Conservation (phyloP, 2,888 invertebrate species). For the Pachliopta kotzebuea region DNA sequence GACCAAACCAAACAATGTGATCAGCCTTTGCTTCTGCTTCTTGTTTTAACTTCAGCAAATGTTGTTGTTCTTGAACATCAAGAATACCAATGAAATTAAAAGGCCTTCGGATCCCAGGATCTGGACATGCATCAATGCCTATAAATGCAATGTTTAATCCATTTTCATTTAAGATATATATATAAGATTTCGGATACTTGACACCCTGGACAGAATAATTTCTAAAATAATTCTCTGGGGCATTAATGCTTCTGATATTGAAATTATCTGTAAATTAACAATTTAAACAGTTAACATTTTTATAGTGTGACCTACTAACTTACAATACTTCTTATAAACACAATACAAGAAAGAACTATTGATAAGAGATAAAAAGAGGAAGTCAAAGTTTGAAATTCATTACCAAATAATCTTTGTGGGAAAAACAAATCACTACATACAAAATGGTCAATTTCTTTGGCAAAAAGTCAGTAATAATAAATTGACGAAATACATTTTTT, state of each 20-base stretch:
- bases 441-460: no score
- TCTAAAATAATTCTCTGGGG: constrained; percentile 87
- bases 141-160: constrained; percentile 88
- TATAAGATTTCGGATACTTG: constrained; percentile 85
- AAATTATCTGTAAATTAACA: constrained; percentile 89
- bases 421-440: no score
- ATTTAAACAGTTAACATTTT: not conserved
- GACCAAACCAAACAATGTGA: constrained; percentile 86
- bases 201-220: constrained; percentile 90
- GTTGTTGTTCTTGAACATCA: constrained; percentile 78
- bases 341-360: not conserved
- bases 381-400: no score
- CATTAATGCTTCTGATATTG: constrained; percentile 85
- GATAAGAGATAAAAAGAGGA: not conserved
- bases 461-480: no score
- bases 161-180: constrained; percentile 78
- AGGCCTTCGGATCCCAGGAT: constrained; percentile 92
- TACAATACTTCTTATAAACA: not conserved
- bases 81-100: constrained; percentile 94
- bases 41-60: constrained; percentile 78
- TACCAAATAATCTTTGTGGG: no score
- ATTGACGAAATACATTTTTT: no score
- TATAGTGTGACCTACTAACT: not conserved
- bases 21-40: constrained; percentile 73
- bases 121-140: constrained; percentile 92